A percentile compares a stretch with the other conserved stretches of the same genome.
phyloP scores from a whole-genome alignment of 2,113 vertebrate species.

The Corythaixoides concolor region DNA sequence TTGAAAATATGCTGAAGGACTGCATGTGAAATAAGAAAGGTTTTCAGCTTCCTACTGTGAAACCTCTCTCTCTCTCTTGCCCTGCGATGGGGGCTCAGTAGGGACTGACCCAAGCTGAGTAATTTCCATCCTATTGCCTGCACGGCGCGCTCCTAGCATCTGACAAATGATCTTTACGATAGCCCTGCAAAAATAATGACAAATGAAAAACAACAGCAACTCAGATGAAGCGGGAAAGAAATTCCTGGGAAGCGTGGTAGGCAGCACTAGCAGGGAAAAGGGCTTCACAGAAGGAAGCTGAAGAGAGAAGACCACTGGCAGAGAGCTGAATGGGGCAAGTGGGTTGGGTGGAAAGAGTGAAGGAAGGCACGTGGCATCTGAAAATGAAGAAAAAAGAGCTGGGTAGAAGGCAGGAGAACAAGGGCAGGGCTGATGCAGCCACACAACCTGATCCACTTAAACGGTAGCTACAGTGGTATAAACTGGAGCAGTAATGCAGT shows the following conservation, averaged over 20 bases:
- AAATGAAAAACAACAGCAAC: not conserved
- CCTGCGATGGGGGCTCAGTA: not conserved
- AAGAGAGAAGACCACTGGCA: not conserved
- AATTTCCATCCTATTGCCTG: not conserved
- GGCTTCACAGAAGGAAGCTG: not conserved
- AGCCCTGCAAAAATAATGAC: not conserved
- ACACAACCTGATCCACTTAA: not conserved
- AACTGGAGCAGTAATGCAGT: not conserved
- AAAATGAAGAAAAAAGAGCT: not conserved
- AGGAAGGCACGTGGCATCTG: not conserved
- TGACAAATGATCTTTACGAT: not conserved
- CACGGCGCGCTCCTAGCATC: not conserved
- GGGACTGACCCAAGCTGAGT: not conserved
- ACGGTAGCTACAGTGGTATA: not conserved
- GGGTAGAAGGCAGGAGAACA: not conserved
- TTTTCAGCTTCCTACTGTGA: conserved; percentile 28
- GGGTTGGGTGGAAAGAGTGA: not conserved
- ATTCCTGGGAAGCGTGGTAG: not conserved
- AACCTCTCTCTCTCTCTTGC: not conserved
- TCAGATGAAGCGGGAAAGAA: not conserved
- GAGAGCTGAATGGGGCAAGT: not conserved
- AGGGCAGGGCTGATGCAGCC: not conserved
- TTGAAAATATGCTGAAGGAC: conserved; percentile 39
- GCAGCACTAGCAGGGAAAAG: not conserved
- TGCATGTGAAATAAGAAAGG: not conserved